Percentiles rank a stretch among this genome's conserved stretches.
These are phyloP conservation scores for Anthophora plumipes DNA, from an alignment of 2,888 invertebrate genomes.

Conservation along the genomic window DNA sequence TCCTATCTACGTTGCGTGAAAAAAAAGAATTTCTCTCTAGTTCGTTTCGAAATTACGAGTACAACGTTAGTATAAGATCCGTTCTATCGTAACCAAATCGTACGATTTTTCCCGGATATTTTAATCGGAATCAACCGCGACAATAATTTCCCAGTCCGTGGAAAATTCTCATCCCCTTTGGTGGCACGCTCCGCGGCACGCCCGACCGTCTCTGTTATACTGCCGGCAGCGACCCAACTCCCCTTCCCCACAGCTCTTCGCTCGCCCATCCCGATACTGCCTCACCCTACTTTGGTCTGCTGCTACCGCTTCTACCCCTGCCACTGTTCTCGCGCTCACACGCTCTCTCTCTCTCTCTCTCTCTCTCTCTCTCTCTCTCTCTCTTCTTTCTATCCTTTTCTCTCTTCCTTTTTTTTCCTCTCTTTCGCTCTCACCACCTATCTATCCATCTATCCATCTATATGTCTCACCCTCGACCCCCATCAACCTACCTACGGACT, in stretches of 20 bases:
- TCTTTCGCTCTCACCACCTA: slow-evolving; percentile 50
- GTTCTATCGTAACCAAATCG: background rate
- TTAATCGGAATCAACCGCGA: slow-evolving; percentile 59
- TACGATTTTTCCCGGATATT: slow-evolving; percentile 73
- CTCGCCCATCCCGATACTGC: slow-evolving; percentile 52
- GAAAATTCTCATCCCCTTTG: slow-evolving; percentile 84
- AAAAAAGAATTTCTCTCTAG: slow-evolving; percentile 77
- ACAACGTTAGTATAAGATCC: background rate
- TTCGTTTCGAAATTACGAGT: background rate
- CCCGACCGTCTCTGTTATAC: slow-evolving; percentile 84
- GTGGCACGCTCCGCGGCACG: slow-evolving; percentile 85
- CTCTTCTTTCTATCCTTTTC: slow-evolving; percentile 39
- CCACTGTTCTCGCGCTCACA: slow-evolving; percentile 64
- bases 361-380: slow-evolving; percentile 9
- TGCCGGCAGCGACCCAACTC: slow-evolving; percentile 82
- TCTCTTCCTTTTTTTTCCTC: slow-evolving; percentile 44
- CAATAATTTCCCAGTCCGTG: slow-evolving; percentile 78
- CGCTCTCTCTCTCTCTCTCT: slow-evolving; percentile 14
- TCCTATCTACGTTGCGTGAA: accelerated
- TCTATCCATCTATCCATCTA: slow-evolving; percentile 52
- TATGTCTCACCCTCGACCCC: slow-evolving; percentile 59
- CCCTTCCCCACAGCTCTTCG: slow-evolving; percentile 69
- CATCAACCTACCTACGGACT: slow-evolving; percentile 64
- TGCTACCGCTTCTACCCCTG: slow-evolving; percentile 67
- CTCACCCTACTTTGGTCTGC: slow-evolving; percentile 52